Evolutionary conservation across 2,113 vertebrate genomes (phyloP).

Genomic region (Gymnorhina tibicen): DNA sequence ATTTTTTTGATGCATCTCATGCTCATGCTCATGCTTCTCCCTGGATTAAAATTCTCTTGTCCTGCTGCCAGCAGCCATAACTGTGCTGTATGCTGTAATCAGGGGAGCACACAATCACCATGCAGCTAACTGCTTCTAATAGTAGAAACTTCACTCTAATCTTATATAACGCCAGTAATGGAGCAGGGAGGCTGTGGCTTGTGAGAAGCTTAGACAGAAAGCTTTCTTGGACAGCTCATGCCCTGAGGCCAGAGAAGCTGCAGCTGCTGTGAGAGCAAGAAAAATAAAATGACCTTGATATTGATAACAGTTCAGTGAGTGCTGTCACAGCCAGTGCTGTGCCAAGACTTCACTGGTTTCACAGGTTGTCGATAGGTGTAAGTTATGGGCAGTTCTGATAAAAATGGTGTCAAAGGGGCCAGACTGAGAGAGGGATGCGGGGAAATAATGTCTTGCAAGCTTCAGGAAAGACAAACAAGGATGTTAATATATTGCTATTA

Average conservation of each 20-base stretch:
- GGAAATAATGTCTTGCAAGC: neutral
- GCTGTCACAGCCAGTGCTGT: neutral
- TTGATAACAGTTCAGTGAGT: conserved; percentile 1
- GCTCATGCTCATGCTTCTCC: neutral
- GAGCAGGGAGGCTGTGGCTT: neutral
- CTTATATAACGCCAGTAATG: neutral
- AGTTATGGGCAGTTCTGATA: neutral
- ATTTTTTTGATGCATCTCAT: neutral
- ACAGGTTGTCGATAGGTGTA: neutral
- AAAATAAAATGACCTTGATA: conserved; percentile 45
- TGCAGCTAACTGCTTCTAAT: conserved; percentile 14
- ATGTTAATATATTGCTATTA: conserved; percentile 6
- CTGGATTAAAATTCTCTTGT: neutral
- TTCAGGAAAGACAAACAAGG: conserved; percentile 19
- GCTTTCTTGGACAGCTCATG: neutral
- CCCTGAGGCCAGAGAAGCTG: neutral
- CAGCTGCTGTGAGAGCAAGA: neutral
- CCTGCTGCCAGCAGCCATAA: neutral
- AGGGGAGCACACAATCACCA: neutral
- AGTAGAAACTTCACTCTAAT: neutral
- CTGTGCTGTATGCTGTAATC: neutral
- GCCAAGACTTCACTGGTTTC: neutral
- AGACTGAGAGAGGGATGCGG: accelerated
- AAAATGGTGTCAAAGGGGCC: neutral
- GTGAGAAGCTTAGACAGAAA: neutral